phyloP scores from a whole-genome alignment of 1,140 invertebrate genomes.

The Centruroides sculpturatus region DNA sequence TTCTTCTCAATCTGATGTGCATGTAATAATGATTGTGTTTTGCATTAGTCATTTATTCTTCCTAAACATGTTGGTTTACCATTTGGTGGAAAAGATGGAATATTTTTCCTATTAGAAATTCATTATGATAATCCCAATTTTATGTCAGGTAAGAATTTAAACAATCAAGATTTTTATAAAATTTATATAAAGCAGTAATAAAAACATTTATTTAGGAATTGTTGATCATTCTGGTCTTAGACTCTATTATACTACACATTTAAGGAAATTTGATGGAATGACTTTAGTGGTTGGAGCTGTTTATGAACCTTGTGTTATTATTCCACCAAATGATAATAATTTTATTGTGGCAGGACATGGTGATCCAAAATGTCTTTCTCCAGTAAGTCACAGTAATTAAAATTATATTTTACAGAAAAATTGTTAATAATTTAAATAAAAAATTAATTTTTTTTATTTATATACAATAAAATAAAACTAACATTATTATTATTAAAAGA shows the following conservation, averaged over 20 bases:
- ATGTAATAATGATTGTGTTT: background rate
- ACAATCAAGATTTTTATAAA: too few species aligned
- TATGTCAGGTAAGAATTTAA: slow-evolving; percentile 29
- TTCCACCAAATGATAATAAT: slow-evolving; percentile 54
- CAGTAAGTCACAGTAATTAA: slow-evolving; percentile 33
- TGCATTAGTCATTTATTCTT: slow-evolving; percentile 52
- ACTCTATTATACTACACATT: slow-evolving; percentile 53
- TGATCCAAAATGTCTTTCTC: slow-evolving; percentile 56
- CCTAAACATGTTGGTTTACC: slow-evolving; percentile 67
- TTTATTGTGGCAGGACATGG: slow-evolving; percentile 66
- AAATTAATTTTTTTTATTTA: too few species aligned
- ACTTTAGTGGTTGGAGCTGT: slow-evolving; percentile 66
- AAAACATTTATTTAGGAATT: slow-evolving; percentile 31
- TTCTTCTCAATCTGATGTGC: background rate
- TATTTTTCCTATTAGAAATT: slow-evolving; percentile 69
- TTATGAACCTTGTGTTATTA: slow-evolving; percentile 58
- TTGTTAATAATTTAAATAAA: too few species aligned
- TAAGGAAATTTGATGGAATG: slow-evolving; percentile 58
- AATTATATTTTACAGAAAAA: too few species aligned
- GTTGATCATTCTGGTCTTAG: slow-evolving; percentile 64
- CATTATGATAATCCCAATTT: slow-evolving; percentile 55
- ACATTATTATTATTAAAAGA: too few species aligned
- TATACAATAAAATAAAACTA: too few species aligned
- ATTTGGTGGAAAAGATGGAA: slow-evolving; percentile 49
- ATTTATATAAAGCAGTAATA: background rate